Conservation (phyloP, 2,888 invertebrate species). For the Phyllotreta striolata region DNA sequence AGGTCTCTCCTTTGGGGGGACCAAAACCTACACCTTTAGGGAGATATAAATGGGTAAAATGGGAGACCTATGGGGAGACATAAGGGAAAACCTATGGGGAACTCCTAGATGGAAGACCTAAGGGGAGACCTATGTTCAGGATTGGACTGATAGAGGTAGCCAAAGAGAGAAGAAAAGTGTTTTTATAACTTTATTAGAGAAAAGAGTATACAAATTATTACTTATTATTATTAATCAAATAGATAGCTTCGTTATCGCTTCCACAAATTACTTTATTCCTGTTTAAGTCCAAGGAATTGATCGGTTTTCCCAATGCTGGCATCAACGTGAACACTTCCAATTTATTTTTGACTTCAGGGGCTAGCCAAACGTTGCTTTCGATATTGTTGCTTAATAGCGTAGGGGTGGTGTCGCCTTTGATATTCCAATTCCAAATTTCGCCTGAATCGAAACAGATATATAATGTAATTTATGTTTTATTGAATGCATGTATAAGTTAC, state of each 20-base stretch:
- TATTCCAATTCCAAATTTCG: constrained; percentile 91
- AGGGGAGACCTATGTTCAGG: too few relatives aligned
- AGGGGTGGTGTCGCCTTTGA: constrained; percentile 58
- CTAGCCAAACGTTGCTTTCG: constrained; percentile 70
- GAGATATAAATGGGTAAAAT: too few relatives aligned
- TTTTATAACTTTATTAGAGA: not conserved
- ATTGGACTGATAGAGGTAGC: too few relatives aligned
- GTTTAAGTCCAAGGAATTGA: constrained; percentile 84
- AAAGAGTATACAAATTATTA: constrained; percentile 17
- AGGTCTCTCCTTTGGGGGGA: too few relatives aligned
- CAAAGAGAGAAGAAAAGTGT: too few relatives aligned
- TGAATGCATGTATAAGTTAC: not conserved
- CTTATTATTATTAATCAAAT: constrained; percentile 74
- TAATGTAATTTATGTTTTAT: not conserved
- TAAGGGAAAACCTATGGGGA: too few relatives aligned
- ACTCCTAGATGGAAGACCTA: too few relatives aligned
- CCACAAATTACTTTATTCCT: constrained; percentile 81
- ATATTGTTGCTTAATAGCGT: constrained; percentile 39
- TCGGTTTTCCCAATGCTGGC: constrained; percentile 76
- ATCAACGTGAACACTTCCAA: constrained; percentile 79
- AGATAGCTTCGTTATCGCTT: constrained; percentile 89
- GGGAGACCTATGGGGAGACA: too few relatives aligned
- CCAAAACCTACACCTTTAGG: too few relatives aligned
- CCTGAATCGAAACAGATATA: constrained; percentile 53
- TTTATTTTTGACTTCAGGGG: constrained; percentile 71